A percentile compares a stretch with the other conserved stretches of the same genome.
These are phyloP conservation scores for Ctenochaetus hawaiiensis DNA, from an alignment of 2,797 vertebrate species.

Conservation along the genomic window DNA sequence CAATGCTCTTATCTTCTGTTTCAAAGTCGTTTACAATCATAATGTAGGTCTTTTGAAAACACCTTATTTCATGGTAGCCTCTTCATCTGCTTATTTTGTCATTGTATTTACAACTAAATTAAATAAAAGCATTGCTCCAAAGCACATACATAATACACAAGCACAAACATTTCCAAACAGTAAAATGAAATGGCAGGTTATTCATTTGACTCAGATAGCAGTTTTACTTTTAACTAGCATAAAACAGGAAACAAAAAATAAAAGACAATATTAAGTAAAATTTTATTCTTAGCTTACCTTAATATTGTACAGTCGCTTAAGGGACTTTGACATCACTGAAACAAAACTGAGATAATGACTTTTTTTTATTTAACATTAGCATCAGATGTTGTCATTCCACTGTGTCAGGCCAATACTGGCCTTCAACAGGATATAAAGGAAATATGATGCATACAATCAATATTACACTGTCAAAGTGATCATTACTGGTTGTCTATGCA, in stretches of 20 bases:
- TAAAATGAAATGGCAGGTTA: background rate
- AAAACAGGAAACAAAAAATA: slow-evolving; percentile 19
- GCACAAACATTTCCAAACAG: background rate
- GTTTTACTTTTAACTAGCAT: background rate
- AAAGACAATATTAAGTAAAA: slow-evolving; percentile 11
- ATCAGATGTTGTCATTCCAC: background rate
- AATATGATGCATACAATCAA: slow-evolving; percentile 10
- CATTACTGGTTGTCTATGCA: slow-evolving; percentile 8
- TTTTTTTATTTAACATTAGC: background rate
- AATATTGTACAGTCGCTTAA: background rate
- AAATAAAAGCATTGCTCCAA: slow-evolving; percentile 35
- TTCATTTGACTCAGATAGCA: slow-evolving; percentile 3
- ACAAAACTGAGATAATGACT: background rate
- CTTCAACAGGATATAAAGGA: background rate
- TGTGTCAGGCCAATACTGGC: background rate
- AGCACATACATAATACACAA: background rate
- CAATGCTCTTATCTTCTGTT: slow-evolving; percentile 16
- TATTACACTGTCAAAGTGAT: slow-evolving; percentile 17
- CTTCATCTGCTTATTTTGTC: slow-evolving; percentile 23
- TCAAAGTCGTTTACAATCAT: slow-evolving; percentile 9
- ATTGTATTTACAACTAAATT: slow-evolving; percentile 29
- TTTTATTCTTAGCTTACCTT: background rate
- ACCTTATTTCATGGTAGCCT: slow-evolving; percentile 15
- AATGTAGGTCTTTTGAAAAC: background rate
- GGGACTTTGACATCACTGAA: background rate